Percentiles rank a stretch among this genome's conserved stretches.
Conservation (phyloP, 1,140 invertebrate species). For the Drosophila equinoxialis region DNA sequence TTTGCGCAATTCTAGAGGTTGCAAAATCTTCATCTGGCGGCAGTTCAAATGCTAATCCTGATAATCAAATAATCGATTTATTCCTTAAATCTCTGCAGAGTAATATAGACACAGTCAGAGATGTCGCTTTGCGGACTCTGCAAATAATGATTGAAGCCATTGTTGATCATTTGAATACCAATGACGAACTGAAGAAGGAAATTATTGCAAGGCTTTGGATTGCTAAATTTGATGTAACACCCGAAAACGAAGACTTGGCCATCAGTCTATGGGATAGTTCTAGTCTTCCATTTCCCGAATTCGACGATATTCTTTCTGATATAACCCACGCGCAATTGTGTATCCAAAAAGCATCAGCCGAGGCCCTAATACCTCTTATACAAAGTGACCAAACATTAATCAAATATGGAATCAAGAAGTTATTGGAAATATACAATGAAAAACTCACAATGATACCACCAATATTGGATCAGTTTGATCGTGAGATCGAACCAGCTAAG, state of each 20-base stretch:
- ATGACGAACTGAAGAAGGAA: constrained; percentile 84
- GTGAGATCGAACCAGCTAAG: constrained; percentile 90
- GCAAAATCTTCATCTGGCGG: constrained; percentile 88
- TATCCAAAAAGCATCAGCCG: constrained; percentile 90
- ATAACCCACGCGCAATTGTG: constrained; percentile 91
- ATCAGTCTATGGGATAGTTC: constrained; percentile 87
- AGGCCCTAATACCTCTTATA: constrained; percentile 89
- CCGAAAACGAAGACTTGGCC: constrained; percentile 88
- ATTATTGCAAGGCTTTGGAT: constrained; percentile 91
- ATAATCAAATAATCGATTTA: constrained; percentile 89
- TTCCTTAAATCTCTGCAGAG: constrained; percentile 91
- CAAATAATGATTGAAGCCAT: constrained; percentile 87
- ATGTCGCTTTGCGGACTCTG: constrained; percentile 90
- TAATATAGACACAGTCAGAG: constrained; percentile 87
- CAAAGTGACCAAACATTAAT: constrained; percentile 84
- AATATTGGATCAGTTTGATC: constrained; percentile 95
- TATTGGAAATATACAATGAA: constrained; percentile 91
- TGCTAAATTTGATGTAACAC: constrained; percentile 88
- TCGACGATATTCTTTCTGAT: constrained; percentile 88
- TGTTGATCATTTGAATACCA: constrained; percentile 86
- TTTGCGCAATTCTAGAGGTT: constrained; percentile 90
- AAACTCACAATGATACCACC: constrained; percentile 92
- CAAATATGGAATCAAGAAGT: constrained; percentile 85
- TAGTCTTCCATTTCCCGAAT: constrained; percentile 85
- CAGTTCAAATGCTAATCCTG: constrained; percentile 86